Percentiles rank a stretch among this genome's conserved stretches.
Conservation (phyloP, 2,888 invertebrate genomes). For the Panopea generosa region DNA sequence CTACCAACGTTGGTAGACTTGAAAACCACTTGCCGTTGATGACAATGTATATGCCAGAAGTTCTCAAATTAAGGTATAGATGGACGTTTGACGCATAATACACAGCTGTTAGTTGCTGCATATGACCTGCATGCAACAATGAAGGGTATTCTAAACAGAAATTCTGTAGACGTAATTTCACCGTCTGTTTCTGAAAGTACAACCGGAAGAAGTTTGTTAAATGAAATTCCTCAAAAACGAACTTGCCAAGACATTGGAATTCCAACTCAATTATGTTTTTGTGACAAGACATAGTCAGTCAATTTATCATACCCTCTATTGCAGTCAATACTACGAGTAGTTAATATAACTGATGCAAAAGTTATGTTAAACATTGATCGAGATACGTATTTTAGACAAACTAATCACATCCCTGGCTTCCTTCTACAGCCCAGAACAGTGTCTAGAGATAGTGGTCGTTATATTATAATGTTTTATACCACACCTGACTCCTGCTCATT, state of each 20-base stretch:
- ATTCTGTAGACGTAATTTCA: background rate
- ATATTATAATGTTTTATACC: constrained; percentile 89
- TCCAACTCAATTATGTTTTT: background rate
- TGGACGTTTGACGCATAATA: constrained; percentile 88
- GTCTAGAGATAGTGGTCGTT: constrained; percentile 50
- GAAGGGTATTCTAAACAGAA: too few relatives aligned
- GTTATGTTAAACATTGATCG: background rate
- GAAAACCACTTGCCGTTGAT: constrained; percentile 95
- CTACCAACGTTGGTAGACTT: constrained; percentile 90
- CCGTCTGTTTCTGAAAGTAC: background rate
- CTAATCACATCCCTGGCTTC: background rate
- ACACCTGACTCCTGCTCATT: constrained; percentile 90
- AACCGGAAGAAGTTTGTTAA: background rate
- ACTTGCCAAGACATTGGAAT: background rate
- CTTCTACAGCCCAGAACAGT: background rate
- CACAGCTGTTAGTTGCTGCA: too few relatives aligned
- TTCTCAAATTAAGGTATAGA: constrained; percentile 89
- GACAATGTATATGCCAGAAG: constrained; percentile 90
- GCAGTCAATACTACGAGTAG: background rate
- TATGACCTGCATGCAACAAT: too few relatives aligned
- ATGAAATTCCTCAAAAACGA: background rate
- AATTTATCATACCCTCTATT: background rate
- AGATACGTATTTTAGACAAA: too few relatives aligned
- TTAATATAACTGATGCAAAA: background rate
- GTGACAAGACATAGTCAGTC: background rate